A percentile compares a stretch with the other conserved stretches of the same genome.
Evolutionary conservation across 2,113 vertebrate species (phyloP).

Genomic region (Corythoichthys intestinalis): DNA sequence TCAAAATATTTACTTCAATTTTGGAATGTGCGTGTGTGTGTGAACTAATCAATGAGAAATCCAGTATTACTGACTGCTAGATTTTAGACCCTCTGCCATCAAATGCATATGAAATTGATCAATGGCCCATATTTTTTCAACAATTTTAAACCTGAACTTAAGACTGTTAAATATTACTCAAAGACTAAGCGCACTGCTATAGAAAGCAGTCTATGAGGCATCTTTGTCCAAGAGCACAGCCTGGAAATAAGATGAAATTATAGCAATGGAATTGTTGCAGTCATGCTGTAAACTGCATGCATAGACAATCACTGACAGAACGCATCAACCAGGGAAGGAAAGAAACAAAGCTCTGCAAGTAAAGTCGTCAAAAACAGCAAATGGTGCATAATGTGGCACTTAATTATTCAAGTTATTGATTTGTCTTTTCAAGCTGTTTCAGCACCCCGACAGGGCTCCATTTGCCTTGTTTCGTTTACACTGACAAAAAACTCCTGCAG

Average conservation of each 20-base stretch:
- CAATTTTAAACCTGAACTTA: not conserved
- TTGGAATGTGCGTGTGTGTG: not conserved
- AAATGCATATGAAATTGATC: not conserved
- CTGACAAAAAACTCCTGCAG: not conserved
- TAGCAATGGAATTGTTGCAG: not conserved
- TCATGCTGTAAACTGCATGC: not conserved
- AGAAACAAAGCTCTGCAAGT: not conserved
- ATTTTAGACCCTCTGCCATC: not conserved
- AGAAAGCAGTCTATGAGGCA: not conserved
- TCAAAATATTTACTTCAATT: constrained; percentile 2
- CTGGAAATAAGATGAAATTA: not conserved
- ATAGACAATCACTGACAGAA: not conserved
- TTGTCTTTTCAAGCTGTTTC: constrained; percentile 1
- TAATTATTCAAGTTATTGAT: not conserved
- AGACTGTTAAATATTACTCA: not conserved
- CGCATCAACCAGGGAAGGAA: not conserved
- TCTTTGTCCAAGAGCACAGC: not conserved
- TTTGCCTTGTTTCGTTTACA: not conserved
- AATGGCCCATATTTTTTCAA: not conserved
- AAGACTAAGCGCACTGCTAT: not conserved
- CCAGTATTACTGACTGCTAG: not conserved
- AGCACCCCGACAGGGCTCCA: not conserved
- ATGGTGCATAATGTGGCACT: not conserved
- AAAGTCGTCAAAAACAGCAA: not conserved
- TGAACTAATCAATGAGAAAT: not conserved